Conservation (phyloP, 1,140 invertebrate genomes). For the Drosophila navojoa region DNA sequence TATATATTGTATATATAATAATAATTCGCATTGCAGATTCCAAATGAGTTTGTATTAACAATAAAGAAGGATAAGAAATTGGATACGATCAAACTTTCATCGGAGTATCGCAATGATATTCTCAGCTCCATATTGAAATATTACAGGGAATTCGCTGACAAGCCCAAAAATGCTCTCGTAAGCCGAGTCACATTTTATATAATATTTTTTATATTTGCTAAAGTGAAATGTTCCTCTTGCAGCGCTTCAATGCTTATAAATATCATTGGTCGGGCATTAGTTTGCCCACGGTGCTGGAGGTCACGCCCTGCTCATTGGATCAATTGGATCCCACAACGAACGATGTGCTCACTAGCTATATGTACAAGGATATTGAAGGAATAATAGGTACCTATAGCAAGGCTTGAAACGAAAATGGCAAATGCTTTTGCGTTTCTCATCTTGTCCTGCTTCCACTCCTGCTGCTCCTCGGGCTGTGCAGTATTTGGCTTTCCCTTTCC, state of each 20-base stretch:
- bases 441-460: too few relatives aligned
- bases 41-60: conserved; percentile 92
- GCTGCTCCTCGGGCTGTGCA: too few relatives aligned
- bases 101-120: conserved; percentile 96
- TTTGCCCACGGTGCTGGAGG: conserved; percentile 94
- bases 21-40: conserved; percentile 76
- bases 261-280: conserved; percentile 97
- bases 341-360: conserved; percentile 92
- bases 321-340: conserved; percentile 95
- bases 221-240: conserved; percentile 30
- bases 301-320: conserved; percentile 94
- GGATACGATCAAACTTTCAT: conserved; percentile 98
- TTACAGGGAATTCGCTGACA: conserved; percentile 91
- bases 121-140: conserved; percentile 95
- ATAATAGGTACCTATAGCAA: conserved; percentile 85
- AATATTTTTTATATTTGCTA: neutral
- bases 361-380: conserved; percentile 96
- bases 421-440: neutral
- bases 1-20: neutral
- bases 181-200: conserved; percentile 51
- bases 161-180: conserved; percentile 90
- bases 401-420: conserved; percentile 19
- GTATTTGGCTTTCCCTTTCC: neutral
- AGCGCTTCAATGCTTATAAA: conserved; percentile 96
- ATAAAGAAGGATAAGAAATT: conserved; percentile 95